Percentiles rank a stretch among this genome's conserved stretches.
Evolutionary conservation across 2,797 vertebrate genomes (phyloP).

Genomic region (Sebastolobus alascanus): DNA sequence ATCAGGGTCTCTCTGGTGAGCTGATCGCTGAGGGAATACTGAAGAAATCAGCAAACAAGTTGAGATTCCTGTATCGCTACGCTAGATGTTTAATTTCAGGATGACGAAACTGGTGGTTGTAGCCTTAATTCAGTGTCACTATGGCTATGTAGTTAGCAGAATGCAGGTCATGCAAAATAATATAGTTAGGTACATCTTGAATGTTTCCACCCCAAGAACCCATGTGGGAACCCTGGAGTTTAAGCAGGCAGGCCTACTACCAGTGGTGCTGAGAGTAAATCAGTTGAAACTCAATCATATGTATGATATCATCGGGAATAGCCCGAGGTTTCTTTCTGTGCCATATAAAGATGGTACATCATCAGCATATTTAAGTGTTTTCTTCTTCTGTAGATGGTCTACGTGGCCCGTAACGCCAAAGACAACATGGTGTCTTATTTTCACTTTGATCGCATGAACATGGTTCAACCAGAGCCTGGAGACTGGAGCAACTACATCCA

Average conservation of each 20-base stretch:
- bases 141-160: background rate
- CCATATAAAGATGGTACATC: background rate
- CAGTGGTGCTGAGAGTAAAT: background rate
- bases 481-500: constrained; percentile 10
- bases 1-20: background rate
- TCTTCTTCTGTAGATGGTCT: background rate
- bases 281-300: background rate
- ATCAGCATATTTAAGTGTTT: background rate
- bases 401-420: constrained; percentile 75
- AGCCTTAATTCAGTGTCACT: background rate
- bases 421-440: constrained; percentile 89
- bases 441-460: constrained; percentile 89
- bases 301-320: background rate
- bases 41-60: background rate
- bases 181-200: background rate
- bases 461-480: background rate
- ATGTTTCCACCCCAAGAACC: background rate
- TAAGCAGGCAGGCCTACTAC: background rate
- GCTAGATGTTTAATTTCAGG: background rate
- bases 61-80: background rate
- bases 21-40: background rate
- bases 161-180: background rate
- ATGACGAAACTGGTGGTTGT: background rate
- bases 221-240: background rate
- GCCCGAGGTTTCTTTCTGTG: background rate